Base-by-base conservation (phyloP, 1,140 invertebrate species). In the Danaus plexippus region DNA sequence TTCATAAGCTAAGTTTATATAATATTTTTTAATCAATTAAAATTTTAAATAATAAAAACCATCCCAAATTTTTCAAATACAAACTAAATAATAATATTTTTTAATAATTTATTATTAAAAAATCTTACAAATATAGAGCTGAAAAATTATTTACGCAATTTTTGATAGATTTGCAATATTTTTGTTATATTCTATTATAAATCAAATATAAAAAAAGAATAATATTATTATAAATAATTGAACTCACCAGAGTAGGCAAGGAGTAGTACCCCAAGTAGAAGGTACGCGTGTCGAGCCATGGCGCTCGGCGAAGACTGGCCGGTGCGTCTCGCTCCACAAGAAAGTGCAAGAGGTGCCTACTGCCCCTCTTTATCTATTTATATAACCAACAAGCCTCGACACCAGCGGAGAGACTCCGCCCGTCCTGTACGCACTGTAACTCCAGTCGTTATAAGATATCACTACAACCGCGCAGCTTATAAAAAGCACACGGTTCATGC, bases 311-410 rank as follows among this genome's bases (percentile, higher is more conserved):
- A 74, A 69, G 77, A 84, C 83, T 86, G 80, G 76, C 63, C 73
- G 77, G 67, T 73, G 68, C 69, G 71, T 71, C 72, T 79, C 64
- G 77, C 77, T 75, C 77, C 69, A 75, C 75, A 83, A 77, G 77
- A 83, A 86, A 86, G 80, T 86, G 80, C 83, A 86, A 83, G 80
- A 84, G 77, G 75, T 83, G 66, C 72, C 67, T 72, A 67, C 62
- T 80, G 80, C 83, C 83, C 83, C 83, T 86, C 83, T 86, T 84
- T 78, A 80, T 74, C 79, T 86, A 85, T 85, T 86, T 86, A 86
- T 86, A 86, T 86, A 86, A 86, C 73, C 78, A 70, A 71, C 63
- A 77, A 71, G 67, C 63, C 57, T 72, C 68, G 61, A 71, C 69
- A 72, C 67, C 69, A 69, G 65, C 71, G 63, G 73, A 68, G 59